A percentile compares a stretch with the other conserved stretches of the same genome.
Evolutionary conservation across 1,140 invertebrate species (phyloP).

Genomic region (Trichonephila clavipes): DNA sequence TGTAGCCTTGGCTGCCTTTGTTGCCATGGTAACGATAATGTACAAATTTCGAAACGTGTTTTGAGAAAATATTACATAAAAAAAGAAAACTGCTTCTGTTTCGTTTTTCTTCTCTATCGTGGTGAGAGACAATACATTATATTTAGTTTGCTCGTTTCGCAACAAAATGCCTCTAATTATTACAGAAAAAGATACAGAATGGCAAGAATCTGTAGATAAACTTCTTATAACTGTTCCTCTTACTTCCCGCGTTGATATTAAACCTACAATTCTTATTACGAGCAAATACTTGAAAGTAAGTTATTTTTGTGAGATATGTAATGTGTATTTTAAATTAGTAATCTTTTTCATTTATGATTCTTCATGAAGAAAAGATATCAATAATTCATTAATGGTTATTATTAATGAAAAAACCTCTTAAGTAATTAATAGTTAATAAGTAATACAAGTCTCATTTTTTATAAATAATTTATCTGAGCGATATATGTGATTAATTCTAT

Average conservation of each 20-base stretch:
- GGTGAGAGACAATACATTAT: neutral
- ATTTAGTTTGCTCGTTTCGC: neutral
- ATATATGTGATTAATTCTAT: too few species aligned
- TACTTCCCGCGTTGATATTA: slow-evolving; percentile 33
- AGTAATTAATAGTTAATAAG: too few species aligned
- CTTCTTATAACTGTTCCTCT: slow-evolving; percentile 36
- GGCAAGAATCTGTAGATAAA: slow-evolving; percentile 63
- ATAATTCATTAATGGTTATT: too few species aligned
- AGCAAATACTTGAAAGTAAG: slow-evolving; percentile 71
- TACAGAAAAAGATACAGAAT: slow-evolving; percentile 15
- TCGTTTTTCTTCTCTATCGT: neutral
- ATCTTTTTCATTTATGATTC: neutral
- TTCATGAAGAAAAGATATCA: too few species aligned
- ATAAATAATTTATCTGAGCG: too few species aligned
- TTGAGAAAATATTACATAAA: neutral
- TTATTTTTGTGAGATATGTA: neutral
- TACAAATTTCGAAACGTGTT: neutral
- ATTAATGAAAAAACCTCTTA: too few species aligned
- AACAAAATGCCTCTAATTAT: slow-evolving; percentile 63
- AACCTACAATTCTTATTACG: slow-evolving; percentile 32
- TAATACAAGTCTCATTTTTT: too few species aligned
- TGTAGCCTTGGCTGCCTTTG: neutral
- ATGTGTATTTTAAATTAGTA: neutral
- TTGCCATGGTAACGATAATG: neutral
- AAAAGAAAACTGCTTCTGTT: neutral